Evolutionary conservation across 2,113 vertebrate genomes (phyloP).

Genomic region (Notarius lentiginosus): DNA sequence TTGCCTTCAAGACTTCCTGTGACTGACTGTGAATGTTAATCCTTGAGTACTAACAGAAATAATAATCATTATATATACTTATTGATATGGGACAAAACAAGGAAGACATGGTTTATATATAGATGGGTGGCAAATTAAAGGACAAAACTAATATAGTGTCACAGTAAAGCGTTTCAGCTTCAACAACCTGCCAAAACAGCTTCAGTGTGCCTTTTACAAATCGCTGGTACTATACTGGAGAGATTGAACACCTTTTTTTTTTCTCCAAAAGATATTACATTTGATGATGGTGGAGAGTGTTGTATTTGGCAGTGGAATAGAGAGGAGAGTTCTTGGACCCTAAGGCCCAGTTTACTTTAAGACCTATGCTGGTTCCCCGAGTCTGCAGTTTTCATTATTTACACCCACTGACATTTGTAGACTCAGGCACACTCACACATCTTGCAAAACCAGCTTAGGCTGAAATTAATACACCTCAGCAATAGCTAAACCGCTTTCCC

Average conservation of each 20-base stretch:
- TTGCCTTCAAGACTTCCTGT: background rate
- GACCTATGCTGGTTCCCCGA: background rate
- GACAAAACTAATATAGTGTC: background rate
- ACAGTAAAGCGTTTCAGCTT: background rate
- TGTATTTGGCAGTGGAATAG: background rate
- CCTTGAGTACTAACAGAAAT: background rate
- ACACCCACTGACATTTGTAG: conserved; percentile 22
- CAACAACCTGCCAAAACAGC: background rate
- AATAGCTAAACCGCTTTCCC: conserved; percentile 46
- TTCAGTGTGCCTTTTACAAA: background rate
- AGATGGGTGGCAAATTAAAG: background rate
- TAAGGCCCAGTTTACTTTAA: background rate
- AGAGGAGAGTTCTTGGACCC: conserved; percentile 3
- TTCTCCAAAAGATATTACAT: background rate
- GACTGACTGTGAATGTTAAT: background rate
- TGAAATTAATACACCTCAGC: conserved; percentile 36
- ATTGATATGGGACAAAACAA: background rate
- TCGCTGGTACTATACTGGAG: background rate
- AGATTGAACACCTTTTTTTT: background rate
- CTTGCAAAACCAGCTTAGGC: conserved; percentile 48
- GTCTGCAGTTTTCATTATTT: conserved; percentile 22
- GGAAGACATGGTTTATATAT: background rate
- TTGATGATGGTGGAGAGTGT: background rate
- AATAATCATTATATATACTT: background rate
- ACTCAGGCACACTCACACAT: background rate